Evolutionary conservation across 2,113 vertebrate species (phyloP), one percentile per base, ranked within the genome.

Genomic region (Rhea pennata): DNA sequence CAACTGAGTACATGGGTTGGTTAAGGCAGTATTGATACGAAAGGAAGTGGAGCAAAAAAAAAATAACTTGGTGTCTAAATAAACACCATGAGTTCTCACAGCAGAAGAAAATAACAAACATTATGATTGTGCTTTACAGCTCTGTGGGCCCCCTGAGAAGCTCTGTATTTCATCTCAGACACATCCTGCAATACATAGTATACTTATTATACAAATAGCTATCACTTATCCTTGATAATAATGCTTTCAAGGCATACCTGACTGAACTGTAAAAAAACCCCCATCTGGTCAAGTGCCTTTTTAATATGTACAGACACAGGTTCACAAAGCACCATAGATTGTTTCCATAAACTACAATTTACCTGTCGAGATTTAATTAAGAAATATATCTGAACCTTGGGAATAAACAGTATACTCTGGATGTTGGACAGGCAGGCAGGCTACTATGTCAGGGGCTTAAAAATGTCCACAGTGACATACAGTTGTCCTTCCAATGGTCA

Each of bases 181-280:
- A 58, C 73, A 91, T 8, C 5, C 50, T 69, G 51, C 82, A 65
- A 82, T 56, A 29, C 19, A n/a, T 1, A 9, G 29, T 29, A 36
- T 79, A 64, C 59, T 92, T 87, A 58, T 64, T 86, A 73, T 86
- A 88, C 77, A 94, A 87, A 93, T 72, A 96, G 19, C 44, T 83
- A 78, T 36, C 66, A 74, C 81, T 95, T 96, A 93, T 56, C 65
- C 69, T 75, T 71, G n/a, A 59, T 72, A 91, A 75, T 61, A 51
- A 94, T 23, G 72, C 51, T 92, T 93, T 90, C 70, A 88, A 90
- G 77, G 42, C 79, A 67, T 82, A 95, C 53, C 90, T 97, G 90
- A 62, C 66, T 92, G 81, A 95, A 88, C 82, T 92, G 73, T 72
- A 87, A 95, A 95, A 85, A 87, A 7, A 19, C n/a, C n/a, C n/a